Percentiles rank a stretch among this genome's conserved stretches.
Conservation (phyloP, 2,888 invertebrate species). For the Cenopis cana region DNA sequence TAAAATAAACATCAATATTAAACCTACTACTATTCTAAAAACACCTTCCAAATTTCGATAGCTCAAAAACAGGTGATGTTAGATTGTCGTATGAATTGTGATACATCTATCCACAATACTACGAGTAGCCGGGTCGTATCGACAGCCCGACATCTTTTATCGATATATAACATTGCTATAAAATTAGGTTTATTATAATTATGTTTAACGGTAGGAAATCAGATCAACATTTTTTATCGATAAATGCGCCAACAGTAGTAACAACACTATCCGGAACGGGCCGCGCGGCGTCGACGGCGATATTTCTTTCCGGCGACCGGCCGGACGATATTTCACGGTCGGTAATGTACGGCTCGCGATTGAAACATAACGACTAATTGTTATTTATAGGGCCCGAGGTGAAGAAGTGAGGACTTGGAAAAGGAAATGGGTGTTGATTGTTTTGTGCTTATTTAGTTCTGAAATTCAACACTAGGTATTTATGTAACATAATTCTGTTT, state of each 20-base stretch:
- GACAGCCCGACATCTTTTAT: too few species aligned
- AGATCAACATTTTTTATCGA: conserved; percentile 17
- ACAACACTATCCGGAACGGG: conserved; percentile 61
- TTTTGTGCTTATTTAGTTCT: conserved; percentile 1
- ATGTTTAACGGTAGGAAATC: neutral
- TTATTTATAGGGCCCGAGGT: conserved; percentile 63
- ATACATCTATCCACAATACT: too few species aligned
- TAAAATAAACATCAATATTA: too few species aligned
- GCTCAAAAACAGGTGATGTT: too few species aligned
- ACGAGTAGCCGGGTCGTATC: too few species aligned
- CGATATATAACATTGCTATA: too few species aligned
- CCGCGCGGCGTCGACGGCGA: conserved; percentile 66
- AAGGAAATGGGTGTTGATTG: conserved; percentile 24
- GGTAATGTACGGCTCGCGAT: conserved; percentile 62
- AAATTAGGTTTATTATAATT: too few species aligned
- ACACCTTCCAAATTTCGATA: too few species aligned
- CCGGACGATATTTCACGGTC: conserved; percentile 62
- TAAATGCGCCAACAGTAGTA: conserved; percentile 33
- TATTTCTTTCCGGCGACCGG: conserved; percentile 75
- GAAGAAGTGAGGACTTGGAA: conserved; percentile 22
- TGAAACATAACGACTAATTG: conserved; percentile 74
- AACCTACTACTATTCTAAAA: too few species aligned
- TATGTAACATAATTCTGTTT: neutral
- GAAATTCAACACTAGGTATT: too few species aligned
- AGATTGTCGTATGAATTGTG: too few species aligned